Conservation (phyloP, 1,140 invertebrate species). For the Drosophila saltans region DNA sequence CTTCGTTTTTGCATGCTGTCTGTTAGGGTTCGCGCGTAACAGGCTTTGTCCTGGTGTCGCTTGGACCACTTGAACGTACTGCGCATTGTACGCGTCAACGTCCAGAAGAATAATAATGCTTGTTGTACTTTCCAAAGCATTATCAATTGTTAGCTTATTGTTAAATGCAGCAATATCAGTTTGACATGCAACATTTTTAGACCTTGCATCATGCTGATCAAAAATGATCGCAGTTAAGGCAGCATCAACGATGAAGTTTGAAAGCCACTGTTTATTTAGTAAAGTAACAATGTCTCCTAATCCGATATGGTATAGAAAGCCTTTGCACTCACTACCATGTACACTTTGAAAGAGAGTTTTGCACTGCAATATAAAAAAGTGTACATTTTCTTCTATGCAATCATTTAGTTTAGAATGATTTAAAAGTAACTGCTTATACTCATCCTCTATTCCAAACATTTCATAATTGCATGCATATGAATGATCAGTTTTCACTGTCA, state of each 20-base stretch:
- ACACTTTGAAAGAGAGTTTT: not conserved
- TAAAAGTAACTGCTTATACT: not conserved
- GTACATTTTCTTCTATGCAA: not conserved
- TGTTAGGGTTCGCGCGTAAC: too few species aligned
- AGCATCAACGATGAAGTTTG: constrained; percentile 4
- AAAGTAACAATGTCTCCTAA: not conserved
- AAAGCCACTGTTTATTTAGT: not conserved
- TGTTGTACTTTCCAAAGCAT: not conserved
- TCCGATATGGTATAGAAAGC: not conserved
- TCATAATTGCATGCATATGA: too few species aligned
- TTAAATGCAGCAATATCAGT: not conserved
- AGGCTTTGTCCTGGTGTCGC: too few species aligned
- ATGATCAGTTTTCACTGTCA: too few species aligned
- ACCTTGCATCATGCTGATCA: not conserved
- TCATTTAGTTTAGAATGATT: not conserved
- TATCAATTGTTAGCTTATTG: not conserved
- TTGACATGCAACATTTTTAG: not conserved
- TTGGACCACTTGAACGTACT: too few species aligned
- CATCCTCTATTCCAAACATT: not conserved
- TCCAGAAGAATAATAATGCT: not conserved
- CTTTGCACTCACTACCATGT: not conserved
- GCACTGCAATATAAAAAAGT: not conserved
- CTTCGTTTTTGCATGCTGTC: too few species aligned
- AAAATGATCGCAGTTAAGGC: constrained; percentile 6
- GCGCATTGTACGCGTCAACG: too few species aligned